Evolutionary conservation across 2,113 vertebrate genomes (phyloP).

Genomic region (Oceanites oceanicus): DNA sequence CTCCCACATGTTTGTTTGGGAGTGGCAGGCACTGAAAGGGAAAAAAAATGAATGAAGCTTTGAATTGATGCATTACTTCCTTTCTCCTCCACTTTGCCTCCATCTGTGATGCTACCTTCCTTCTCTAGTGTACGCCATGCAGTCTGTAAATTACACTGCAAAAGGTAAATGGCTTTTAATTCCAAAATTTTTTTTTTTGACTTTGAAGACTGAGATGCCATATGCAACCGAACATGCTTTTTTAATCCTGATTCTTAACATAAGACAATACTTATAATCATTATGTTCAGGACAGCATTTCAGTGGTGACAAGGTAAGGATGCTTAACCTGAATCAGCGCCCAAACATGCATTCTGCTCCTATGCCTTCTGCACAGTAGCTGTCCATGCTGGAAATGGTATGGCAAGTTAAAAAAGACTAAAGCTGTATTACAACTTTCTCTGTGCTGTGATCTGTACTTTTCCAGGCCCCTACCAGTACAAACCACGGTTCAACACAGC

Average conservation of each 20-base stretch:
- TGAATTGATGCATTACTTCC: not conserved
- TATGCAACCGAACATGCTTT: not conserved
- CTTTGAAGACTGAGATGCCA: not conserved
- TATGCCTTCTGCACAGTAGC: not conserved
- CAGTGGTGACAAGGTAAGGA: not conserved
- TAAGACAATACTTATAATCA: accelerated
- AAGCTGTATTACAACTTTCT: not conserved
- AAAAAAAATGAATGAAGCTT: not conserved
- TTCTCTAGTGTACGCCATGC: not conserved
- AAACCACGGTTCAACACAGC: not conserved
- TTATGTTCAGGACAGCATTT: not conserved
- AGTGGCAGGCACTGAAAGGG: slow-evolving; percentile 30
- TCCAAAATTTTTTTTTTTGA: not conserved
- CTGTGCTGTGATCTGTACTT: not conserved
- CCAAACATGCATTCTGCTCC: not conserved
- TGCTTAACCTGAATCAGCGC: not conserved
- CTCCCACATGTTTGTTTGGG: slow-evolving; percentile 18
- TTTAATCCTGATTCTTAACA: not conserved
- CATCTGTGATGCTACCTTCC: not conserved
- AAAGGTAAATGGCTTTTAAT: not conserved
- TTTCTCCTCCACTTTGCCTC: not conserved
- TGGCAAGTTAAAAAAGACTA: not conserved
- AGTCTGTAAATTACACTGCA: not conserved
- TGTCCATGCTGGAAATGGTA: not conserved
- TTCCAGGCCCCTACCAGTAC: not conserved